Base-by-base conservation (phyloP, 2,888 invertebrate species). In the Latrodectus elegans region DNA sequence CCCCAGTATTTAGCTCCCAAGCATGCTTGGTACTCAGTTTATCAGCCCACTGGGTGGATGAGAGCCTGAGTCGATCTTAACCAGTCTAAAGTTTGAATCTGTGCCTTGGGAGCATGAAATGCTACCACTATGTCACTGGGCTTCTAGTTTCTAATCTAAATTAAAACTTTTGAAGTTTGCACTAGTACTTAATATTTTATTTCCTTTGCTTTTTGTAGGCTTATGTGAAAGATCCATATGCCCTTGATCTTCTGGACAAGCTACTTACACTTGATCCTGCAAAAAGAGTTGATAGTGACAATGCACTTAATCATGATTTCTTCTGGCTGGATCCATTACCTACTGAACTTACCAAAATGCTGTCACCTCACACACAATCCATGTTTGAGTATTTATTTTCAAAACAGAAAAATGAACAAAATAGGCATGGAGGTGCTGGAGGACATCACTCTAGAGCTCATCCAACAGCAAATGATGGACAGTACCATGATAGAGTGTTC, bases 271-370 rank as follows among this genome's bases (percentile, higher is more conserved):
- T 99, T 75, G 98, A 99, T 92, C 99, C 99, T 0, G 94, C 95
- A 0, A 97, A 97, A 92, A 93, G 97, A 87, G 94, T 93, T 83
- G 97, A 98, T 92, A 95, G 97, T 0, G 98, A 99, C 92, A 95
- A 96, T 0, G 98, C 99, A 0, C 92, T 99, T 1, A 97, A 98
- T 93, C 99, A 99, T 92, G 97, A 98, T 92, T 99, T 99, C 93
- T 99, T 99, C 93, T 99, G 98, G 97, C 96, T 96, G 8, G 97
- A 98, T 92, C 99, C 99, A 0, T 96, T 97, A 96, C 98, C 99
- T 0, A 95, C 96, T 91, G 97, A 97, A 91, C 93, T 97, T 60
- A 96, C 95, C 79, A 96, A 96, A 93, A 98, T 98, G 97, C 93
- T 99, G 89, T 97, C 96, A 0, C 96, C 97, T 91, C 96, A 96